These are phyloP conservation scores for Callithrix jacchus DNA, from an alignment of 2,113 vertebrate genomes.

Conservation along the genomic window DNA sequence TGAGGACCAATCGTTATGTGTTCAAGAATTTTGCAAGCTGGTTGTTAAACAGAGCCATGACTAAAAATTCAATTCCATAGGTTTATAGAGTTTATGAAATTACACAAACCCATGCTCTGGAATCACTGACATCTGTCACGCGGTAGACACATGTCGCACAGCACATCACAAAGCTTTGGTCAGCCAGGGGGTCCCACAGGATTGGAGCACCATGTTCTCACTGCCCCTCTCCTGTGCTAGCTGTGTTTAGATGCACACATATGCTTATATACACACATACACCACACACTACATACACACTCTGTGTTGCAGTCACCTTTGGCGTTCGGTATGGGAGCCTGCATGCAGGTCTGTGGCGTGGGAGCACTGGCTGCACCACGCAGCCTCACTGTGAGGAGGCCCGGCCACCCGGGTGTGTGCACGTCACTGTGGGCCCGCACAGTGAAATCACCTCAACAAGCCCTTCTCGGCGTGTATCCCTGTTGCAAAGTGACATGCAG, in stretches of 20 bases:
- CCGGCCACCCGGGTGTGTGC: too few species aligned
- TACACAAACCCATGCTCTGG: not conserved
- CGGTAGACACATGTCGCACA: not conserved
- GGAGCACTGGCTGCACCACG: too few species aligned
- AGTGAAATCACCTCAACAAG: not conserved
- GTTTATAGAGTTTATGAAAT: not conserved
- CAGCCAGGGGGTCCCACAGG: not conserved
- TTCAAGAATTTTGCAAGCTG: not conserved
- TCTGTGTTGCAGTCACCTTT: not conserved
- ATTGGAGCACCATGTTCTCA: rapidly evolving
- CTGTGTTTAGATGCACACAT: not conserved
- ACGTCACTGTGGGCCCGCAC: not conserved
- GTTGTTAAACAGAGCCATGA: not conserved
- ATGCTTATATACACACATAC: too few species aligned
- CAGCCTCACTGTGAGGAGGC: too few species aligned
- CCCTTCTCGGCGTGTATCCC: not conserved
- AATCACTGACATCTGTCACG: rapidly evolving
- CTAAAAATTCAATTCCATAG: not conserved
- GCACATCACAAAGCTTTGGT: not conserved
- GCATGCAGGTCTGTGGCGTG: not conserved
- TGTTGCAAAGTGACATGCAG: rapidly evolving
- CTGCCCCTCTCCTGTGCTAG: not conserved
- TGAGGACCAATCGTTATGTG: rapidly evolving
- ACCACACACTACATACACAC: too few species aligned
- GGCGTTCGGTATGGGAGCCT: too few species aligned